Evolutionary conservation across 2,797 vertebrate genomes (phyloP).

Genomic region (Prunella strophiata): DNA sequence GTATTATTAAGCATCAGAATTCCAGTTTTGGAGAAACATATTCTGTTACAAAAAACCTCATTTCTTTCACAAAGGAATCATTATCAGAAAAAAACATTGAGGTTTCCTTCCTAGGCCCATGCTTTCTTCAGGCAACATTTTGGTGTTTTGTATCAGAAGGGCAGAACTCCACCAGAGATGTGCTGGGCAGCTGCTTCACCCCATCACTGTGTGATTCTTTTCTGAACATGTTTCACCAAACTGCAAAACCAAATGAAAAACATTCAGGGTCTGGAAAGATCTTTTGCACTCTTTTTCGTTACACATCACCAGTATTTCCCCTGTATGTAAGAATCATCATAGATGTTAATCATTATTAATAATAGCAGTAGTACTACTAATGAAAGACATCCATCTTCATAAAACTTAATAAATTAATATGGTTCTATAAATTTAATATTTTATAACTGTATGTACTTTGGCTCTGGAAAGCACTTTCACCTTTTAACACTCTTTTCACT

Average conservation of each 20-base stretch:
- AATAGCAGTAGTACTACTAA: neutral
- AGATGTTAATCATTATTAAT: neutral
- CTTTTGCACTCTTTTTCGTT: constrained; percentile 6
- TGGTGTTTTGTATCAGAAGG: neutral
- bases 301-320: neutral
- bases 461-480: neutral
- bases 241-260: neutral
- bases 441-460: neutral
- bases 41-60: neutral
- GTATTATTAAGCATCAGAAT: neutral
- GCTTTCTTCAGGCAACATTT: neutral
- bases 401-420: neutral
- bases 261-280: neutral
- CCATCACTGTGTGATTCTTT: neutral
- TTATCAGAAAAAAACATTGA: neutral
- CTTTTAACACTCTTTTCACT: neutral
- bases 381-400: constrained; percentile 1
- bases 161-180: neutral
- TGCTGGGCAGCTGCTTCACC: neutral
- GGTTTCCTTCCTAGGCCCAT: neutral
- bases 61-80: neutral
- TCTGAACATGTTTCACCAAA: neutral
- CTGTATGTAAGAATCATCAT: neutral
- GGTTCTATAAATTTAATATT: neutral
- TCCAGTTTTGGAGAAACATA: neutral